phyloP scores from a whole-genome alignment of 1,140 invertebrate genomes.

The Himalopsyche phryganea region DNA sequence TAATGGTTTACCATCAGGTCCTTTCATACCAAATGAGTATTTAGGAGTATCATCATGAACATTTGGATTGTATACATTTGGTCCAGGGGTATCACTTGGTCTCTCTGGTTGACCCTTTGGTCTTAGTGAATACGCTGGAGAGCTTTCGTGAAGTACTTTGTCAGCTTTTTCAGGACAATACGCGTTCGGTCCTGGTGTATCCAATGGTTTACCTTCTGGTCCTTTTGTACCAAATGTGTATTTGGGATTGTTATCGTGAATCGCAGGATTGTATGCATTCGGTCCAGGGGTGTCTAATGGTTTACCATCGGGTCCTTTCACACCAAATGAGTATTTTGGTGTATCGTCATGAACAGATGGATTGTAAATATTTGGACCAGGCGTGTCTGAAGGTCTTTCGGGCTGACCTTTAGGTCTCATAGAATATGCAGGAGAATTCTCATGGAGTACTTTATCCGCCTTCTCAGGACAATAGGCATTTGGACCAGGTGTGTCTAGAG shows the following conservation, averaged over 20 bases:
- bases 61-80: conserved; percentile 68
- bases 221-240: conserved; percentile 53
- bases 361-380: conserved; percentile 54
- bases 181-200: conserved; percentile 73
- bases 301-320: conserved; percentile 51
- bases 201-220: conserved; percentile 62
- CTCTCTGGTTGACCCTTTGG: conserved; percentile 42
- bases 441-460: conserved; percentile 64
- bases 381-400: conserved; percentile 51
- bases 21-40: conserved; percentile 53
- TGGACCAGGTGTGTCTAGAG: conserved; percentile 54
- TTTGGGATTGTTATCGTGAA: conserved; percentile 48
- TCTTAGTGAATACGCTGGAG: conserved; percentile 54
- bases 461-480: conserved; percentile 60
- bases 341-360: conserved; percentile 58
- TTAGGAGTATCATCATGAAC: conserved; percentile 56
- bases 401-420: conserved; percentile 55
- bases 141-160: conserved; percentile 52
- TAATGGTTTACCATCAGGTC: conserved; percentile 45
- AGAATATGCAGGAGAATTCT: conserved; percentile 54
- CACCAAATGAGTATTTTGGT: conserved; percentile 57
- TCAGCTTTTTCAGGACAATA: conserved; percentile 71
- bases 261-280: conserved; percentile 49
- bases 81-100: conserved; percentile 59
- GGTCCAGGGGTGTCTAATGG: conserved; percentile 56